phyloP scores from a whole-genome alignment of 2,113 vertebrate species.

The Amphilophus citrinellus region DNA sequence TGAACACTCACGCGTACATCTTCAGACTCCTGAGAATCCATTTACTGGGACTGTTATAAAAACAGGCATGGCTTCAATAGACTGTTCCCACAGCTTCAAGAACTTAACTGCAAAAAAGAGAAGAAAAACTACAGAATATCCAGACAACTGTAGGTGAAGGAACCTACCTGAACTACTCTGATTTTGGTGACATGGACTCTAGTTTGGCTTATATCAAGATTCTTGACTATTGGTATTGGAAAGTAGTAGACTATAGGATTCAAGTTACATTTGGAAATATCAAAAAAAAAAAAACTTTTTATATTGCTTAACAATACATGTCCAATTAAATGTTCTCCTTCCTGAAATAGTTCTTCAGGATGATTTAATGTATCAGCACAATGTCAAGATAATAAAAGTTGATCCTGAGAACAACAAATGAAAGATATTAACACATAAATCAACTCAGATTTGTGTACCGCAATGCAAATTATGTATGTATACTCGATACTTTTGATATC shows the following conservation, averaged over 20 bases:
- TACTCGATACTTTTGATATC: constrained; percentile 83
- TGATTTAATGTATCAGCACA: constrained; percentile 80
- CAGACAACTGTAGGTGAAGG: constrained; percentile 59
- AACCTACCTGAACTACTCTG: constrained; percentile 71
- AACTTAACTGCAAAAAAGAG: constrained; percentile 80
- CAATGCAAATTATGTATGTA: constrained; percentile 84
- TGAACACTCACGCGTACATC: constrained; percentile 51
- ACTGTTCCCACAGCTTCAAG: constrained; percentile 84
- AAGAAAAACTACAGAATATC: constrained; percentile 68
- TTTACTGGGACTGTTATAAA: constrained; percentile 85
- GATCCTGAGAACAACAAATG: constrained; percentile 75
- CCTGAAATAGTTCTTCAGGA: constrained; percentile 80
- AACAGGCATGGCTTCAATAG: constrained; percentile 86
- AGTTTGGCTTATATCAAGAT: constrained; percentile 79
- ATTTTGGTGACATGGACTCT: constrained; percentile 79
- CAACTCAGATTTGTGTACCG: constrained; percentile 78
- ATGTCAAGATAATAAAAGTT: constrained; percentile 77
- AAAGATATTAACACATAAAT: constrained; percentile 78
- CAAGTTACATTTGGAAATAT: constrained; percentile 83
- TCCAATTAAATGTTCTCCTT: constrained; percentile 82
- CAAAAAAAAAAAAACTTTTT: constrained; percentile 73
- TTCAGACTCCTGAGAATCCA: constrained; percentile 77
- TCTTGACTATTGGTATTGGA: constrained; percentile 81
- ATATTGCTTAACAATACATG: constrained; percentile 80
- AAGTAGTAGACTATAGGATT: constrained; percentile 82